Evolutionary conservation across 1,140 invertebrate genomes (phyloP), one percentile per base, ranked within the genome.

Genomic region (Dreissena polymorpha): DNA sequence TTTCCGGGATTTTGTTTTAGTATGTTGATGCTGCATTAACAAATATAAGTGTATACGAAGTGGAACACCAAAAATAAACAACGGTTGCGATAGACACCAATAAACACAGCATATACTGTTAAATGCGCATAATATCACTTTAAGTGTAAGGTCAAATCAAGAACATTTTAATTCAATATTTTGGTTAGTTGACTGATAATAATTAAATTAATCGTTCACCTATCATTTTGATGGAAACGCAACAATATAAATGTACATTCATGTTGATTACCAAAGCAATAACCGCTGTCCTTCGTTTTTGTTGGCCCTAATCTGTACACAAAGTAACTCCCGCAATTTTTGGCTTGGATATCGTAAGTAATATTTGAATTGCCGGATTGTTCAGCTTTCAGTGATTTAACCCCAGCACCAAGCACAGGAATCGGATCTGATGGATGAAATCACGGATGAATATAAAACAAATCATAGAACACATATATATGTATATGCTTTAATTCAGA

Each of bases 291-390:
- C 21, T 18, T 18, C 16, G 21, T 23, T 60, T 18, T 18, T 23
- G 57, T 60, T 60, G 57, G 57, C 57, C 21, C 57, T 60, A 60
- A 23, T 60, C 21, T 60, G 57, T 60, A 60, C 21, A 60, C 57
- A 23, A 60, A 60, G 21, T n/a, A 60, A 23, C 21, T 60, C 16
- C 21, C 21, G 57, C 57, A 60, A 23, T 60, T 60, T 10, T 60
- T 60, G 57, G 21, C 57, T 60, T 60, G 57, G 16, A 60, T 60
- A 3, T 60, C 57, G 57, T 60, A 60, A 6, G 57, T 60, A 6
- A 60, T 23, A n/a, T 18, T 60, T 60, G 16, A 18, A 23, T 60
- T 18, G 16, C 57, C 57, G 6, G 21, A 60, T 60, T 60, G 16
- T 60, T n/a, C 57, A 12, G 57, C 57, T 10, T 60, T 60, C 21